Percentiles rank a stretch among this genome's conserved stretches.
phyloP scores from a whole-genome alignment of 2,888 invertebrate species.

The Notocelia uddmanniana region DNA sequence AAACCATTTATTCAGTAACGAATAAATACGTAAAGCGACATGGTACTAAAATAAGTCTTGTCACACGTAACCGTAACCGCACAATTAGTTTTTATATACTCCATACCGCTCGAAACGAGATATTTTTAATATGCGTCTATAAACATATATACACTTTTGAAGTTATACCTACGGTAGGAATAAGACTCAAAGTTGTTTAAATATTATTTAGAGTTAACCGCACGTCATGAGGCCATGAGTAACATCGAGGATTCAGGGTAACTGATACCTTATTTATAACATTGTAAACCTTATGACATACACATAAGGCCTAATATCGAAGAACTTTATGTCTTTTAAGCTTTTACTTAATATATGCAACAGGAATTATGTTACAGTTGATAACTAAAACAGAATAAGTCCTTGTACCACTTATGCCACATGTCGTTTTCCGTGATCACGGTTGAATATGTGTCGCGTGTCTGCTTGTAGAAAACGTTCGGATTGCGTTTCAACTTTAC shows the following conservation, averaged over 20 bases:
- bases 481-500: constrained; percentile 22
- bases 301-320: neutral
- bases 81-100: constrained; percentile 33
- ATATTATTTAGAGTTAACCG: neutral
- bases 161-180: neutral
- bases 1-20: neutral
- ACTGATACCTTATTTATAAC: too few species aligned
- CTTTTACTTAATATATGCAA: neutral
- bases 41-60: constrained; percentile 12
- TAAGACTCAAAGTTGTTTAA: neutral
- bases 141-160: too few species aligned
- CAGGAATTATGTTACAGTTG: neutral
- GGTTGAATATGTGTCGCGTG: neutral
- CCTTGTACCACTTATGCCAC: neutral
- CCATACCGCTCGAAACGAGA: neutral
- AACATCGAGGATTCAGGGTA: neutral
- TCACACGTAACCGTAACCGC: constrained; percentile 1
- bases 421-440: neutral
- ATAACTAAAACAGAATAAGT: neutral
- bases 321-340: neutral
- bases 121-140: neutral
- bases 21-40: constrained; percentile 14
- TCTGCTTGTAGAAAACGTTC: constrained; percentile 4
- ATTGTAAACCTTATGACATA: neutral
- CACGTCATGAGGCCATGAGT: neutral